Evolutionary conservation across 1,140 invertebrate species (phyloP), one percentile per base, ranked within the genome.

Genomic region (Steinernema khuongi): DNA sequence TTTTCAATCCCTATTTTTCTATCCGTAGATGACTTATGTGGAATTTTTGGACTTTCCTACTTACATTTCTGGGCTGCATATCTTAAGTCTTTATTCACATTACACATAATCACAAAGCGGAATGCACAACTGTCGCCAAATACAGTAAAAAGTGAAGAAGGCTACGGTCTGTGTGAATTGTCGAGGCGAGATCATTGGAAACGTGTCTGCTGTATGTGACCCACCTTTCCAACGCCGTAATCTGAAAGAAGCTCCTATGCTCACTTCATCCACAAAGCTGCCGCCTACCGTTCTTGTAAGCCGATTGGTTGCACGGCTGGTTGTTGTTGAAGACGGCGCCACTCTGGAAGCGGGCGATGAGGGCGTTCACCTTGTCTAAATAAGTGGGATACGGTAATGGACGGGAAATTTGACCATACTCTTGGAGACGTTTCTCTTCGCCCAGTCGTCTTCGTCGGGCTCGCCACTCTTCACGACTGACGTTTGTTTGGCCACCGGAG

Each of bases 311-410:
- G 50, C 50, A 60, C 11, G 50, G 4, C 26, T 60, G 50, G 50
- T 60, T 60, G 50, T 60, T 60, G 50, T 60, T 60, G 50, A 60
- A 60, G 11, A 22, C 50, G 50, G 50, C 50, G 50, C 50, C 50
- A 22, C 7, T 60, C 19, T 60, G 50, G 50, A 60, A 60, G 26
- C 50, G 50, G 4, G 50, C 50, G 26, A 60, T 60, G 7, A 60
- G 50, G 7, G 11, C 50, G 50, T 60, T 60, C 50, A 60, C 50
- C 50, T 60, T 60, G 22, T 60, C 50, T 60, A 26, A 26, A 60
- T 4, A 60, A 14, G n/a, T n/a, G n/a, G 50, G 22, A 7, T 26
- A 60, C 11, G 2, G 22, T 60, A 60, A 11, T 60, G 14, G 4
- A 22, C 14, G 14, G 4, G 50, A 14, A 60, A 22, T 22, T 2